Conservation (phyloP, 2,888 invertebrate species). For the Lasioglossum oenotherae region DNA sequence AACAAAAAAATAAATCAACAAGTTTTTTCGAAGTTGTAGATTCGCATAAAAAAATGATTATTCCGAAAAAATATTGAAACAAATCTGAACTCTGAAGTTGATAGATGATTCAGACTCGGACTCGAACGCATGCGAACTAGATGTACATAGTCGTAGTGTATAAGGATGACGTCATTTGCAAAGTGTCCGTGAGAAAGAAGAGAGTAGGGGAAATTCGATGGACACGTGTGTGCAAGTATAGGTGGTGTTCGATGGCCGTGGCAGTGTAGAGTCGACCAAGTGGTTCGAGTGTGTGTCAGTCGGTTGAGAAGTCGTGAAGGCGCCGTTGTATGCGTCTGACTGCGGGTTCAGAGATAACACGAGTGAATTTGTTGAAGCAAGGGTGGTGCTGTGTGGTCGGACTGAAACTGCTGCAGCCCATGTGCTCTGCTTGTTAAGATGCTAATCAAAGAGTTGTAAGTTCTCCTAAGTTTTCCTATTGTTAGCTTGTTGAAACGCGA, state of each 20-base stretch:
- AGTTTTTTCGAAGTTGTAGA: neutral
- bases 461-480: conserved; percentile 38
- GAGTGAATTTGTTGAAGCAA: conserved; percentile 67
- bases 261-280: conserved; percentile 56
- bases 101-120: conserved; percentile 12
- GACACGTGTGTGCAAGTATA: conserved; percentile 73
- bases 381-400: conserved; percentile 68
- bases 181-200: conserved; percentile 39
- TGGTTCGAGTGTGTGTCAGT: conserved; percentile 69
- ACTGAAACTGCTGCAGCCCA: conserved; percentile 69
- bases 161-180: conserved; percentile 73
- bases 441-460: conserved; percentile 84
- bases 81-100: conserved; percentile 21
- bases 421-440: conserved; percentile 79
- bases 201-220: conserved; percentile 44
- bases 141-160: conserved; percentile 16
- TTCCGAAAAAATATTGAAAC: conserved; percentile 26
- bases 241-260: conserved; percentile 60
- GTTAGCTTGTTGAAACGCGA: conserved; percentile 12
- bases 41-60: neutral
- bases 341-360: conserved; percentile 70
- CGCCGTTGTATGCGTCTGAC: conserved; percentile 65
- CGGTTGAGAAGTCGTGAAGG: conserved; percentile 58
- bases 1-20: neutral
- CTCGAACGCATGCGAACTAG: conserved; percentile 47